phyloP scores from a whole-genome alignment of 2,113 vertebrate species.

The Ictidomys tridecemlineatus region DNA sequence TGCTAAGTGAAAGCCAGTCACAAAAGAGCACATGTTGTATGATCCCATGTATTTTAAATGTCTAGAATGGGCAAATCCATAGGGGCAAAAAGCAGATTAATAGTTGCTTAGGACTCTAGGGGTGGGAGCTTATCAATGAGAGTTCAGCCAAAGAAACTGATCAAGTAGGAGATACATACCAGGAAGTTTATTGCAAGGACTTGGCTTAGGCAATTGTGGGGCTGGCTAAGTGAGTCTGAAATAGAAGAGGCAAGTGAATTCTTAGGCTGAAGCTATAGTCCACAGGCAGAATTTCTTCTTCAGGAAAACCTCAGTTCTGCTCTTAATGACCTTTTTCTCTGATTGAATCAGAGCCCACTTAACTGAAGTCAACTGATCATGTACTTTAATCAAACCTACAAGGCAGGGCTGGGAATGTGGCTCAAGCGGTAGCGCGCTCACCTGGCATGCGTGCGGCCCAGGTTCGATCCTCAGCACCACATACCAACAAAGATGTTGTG shows the following conservation, averaged over 20 bases:
- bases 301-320: not conserved
- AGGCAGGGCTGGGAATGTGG: too few species aligned
- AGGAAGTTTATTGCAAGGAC: not conserved
- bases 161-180: not conserved
- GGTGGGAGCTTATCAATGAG: not conserved
- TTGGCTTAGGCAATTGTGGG: not conserved
- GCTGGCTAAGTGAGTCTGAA: not conserved
- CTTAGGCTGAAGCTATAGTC: not conserved
- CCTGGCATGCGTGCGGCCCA: too few species aligned
- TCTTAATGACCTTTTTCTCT: not conserved
- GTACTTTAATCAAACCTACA: not conserved
- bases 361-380: not conserved
- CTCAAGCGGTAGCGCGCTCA: too few species aligned
- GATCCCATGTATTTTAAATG: constrained; percentile 41
- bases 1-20: not conserved
- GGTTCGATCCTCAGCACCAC: too few species aligned
- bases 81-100: constrained; percentile 23
- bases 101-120: not conserved
- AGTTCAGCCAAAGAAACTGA: not conserved
- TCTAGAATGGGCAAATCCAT: not conserved
- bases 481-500: too few species aligned
- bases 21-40: not conserved
- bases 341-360: not conserved
- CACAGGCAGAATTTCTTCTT: not conserved
- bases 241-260: not conserved